phyloP scores from a whole-genome alignment of 2,888 invertebrate genomes.

The Ceraclea dissimilis region DNA sequence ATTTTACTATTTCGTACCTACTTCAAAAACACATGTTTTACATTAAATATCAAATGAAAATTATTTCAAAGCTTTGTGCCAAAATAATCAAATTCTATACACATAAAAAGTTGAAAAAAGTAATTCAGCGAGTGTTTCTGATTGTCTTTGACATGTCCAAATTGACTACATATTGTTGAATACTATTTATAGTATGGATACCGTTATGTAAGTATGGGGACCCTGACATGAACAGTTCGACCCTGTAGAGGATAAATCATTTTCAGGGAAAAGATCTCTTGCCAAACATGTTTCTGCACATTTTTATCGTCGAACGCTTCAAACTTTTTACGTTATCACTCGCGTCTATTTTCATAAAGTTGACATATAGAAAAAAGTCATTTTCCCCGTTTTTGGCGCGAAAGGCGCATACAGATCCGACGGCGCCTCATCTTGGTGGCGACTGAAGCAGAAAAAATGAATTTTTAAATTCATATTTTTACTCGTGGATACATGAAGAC shows the following conservation, averaged over 20 bases:
- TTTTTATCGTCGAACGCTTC: conserved; percentile 18
- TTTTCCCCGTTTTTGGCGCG: conserved; percentile 6
- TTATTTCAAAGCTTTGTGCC: too few relatives aligned
- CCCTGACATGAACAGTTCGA: not conserved
- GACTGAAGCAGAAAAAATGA: not conserved
- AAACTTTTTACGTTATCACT: conserved; percentile 18
- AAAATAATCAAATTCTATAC: too few relatives aligned
- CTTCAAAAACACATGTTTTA: too few relatives aligned
- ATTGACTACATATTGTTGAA: too few relatives aligned
- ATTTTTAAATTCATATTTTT: too few relatives aligned
- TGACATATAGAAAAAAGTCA: conserved; percentile 17
- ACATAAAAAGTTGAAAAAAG: too few relatives aligned
- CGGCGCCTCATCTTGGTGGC: conserved; percentile 2
- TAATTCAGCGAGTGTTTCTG: too few relatives aligned
- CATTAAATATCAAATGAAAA: too few relatives aligned
- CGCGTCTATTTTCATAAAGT: conserved; percentile 14
- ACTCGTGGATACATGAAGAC: too few relatives aligned
- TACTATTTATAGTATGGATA: too few relatives aligned
- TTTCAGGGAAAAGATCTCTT: conserved; percentile 14
- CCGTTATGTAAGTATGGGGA: not conserved
- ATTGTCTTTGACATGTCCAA: too few relatives aligned
- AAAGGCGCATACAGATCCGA: not conserved
- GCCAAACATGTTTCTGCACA: conserved; percentile 18
- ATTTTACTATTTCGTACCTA: too few relatives aligned
- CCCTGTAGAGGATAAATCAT: conserved; percentile 12